Base-by-base conservation (phyloP, 2,888 invertebrate species). In the Sipunculus nudus region DNA sequence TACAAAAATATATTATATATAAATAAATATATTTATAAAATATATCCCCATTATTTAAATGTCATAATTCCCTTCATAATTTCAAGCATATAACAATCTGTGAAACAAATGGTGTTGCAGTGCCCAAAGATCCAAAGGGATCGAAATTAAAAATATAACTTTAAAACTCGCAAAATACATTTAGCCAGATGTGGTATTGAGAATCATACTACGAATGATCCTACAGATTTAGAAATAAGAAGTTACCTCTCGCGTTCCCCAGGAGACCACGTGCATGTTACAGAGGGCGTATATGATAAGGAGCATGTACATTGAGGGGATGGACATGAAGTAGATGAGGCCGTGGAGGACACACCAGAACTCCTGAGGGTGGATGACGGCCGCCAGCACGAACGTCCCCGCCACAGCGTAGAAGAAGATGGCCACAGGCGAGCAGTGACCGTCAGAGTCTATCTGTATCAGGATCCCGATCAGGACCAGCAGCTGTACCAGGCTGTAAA, bases 381-480 rank as follows among this genome's bases (percentile, higher is more conserved):
- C 98, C 48, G 98, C 96, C 88, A 96, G 93, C 77, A 96, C 90
- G 87, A 97, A 96, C 4, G 73, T 95, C 48, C 93, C 90, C 60
- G 94, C 91, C 81, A 97, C 89, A 32, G 96, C 91, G 86, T 97
- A 94, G 84, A 99, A 90, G 88, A 99, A 99, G 81, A 99, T 96
- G 58, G 97, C 95, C 23, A 97, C 96, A 0, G 98, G 98, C 23
- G 96, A 96, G 57, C 96, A 79, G 32, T 74, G 49, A 16, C 98
- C 97, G 87, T 99, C 98, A 88, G 96, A 94, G 70, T 95, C 93
- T 80, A 99, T 89, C 85, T 98, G 97, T 39, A 98, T 88, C 0
- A 96, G 94, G 1, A 97, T 96, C 88, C 98, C 97, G 49, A 99
- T 97, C 73, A 98, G 93, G 26, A 99, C 99, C 69, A 98, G 96